These are phyloP conservation scores for Digitonthophagus gazella DNA, from an alignment of 2,888 invertebrate species.

Conservation along the genomic window DNA sequence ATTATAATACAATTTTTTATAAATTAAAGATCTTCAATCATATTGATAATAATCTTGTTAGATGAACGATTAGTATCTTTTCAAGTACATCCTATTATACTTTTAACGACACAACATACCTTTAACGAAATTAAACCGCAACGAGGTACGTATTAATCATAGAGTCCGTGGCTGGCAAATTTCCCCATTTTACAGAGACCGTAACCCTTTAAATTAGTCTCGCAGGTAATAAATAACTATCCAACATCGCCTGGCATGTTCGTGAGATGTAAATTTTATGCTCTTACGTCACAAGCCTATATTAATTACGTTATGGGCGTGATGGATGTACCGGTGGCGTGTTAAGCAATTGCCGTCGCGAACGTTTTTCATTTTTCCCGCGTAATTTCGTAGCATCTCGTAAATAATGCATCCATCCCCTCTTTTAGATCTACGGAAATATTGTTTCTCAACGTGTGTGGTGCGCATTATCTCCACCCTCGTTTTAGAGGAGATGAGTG, in stretches of 20 bases:
- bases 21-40: too few species aligned
- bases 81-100: background rate
- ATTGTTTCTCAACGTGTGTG: constrained; percentile 1
- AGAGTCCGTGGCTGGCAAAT: background rate
- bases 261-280: constrained; percentile 11
- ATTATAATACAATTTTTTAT: too few species aligned
- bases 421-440: constrained; percentile 1
- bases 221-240: constrained; percentile 11
- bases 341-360: constrained; percentile 10
- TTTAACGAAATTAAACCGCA: background rate
- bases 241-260: constrained; percentile 14
- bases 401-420: constrained; percentile 6
- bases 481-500: background rate
- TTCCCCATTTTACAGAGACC: background rate
- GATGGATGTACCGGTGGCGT: constrained; percentile 15
- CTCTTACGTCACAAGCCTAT: constrained; percentile 6
- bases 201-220: background rate
- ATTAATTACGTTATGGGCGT: constrained; percentile 9
- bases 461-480: background rate
- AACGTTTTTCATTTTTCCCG: constrained; percentile 7
- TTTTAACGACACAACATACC: background rate
- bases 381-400: background rate
- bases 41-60: too few species aligned
- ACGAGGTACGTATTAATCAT: background rate
- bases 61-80: background rate